phyloP scores from a whole-genome alignment of 2,888 invertebrate genomes.

The Serrognathus titanus region DNA sequence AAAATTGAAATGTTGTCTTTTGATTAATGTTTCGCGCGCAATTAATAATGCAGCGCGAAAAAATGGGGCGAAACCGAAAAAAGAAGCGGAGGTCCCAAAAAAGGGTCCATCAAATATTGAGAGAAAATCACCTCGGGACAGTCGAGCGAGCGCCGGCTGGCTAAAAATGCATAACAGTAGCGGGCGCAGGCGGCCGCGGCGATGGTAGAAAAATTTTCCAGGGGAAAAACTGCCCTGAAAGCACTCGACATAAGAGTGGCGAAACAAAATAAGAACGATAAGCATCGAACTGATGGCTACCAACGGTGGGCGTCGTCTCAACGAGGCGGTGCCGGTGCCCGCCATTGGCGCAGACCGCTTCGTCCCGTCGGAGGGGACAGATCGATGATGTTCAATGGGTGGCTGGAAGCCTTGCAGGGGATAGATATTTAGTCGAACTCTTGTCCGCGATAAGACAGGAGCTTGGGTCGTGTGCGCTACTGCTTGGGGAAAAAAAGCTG shows the following conservation, averaged over 20 bases:
- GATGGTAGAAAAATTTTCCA: conserved; percentile 6
- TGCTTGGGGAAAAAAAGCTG: neutral
- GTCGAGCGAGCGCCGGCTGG: neutral
- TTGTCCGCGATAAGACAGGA: conserved; percentile 10
- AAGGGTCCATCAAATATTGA: neutral
- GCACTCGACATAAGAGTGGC: conserved; percentile 11
- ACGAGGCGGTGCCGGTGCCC: conserved; percentile 32
- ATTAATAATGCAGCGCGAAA: no score
- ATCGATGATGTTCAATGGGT: conserved; percentile 43
- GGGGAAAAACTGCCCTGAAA: conserved; percentile 1
- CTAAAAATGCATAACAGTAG: neutral
- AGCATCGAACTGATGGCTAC: conserved; percentile 50
- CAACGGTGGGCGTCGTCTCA: conserved; percentile 41
- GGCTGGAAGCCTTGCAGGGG: conserved; percentile 29
- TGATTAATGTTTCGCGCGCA: no score
- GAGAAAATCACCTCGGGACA: neutral
- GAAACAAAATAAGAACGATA: conserved; percentile 35
- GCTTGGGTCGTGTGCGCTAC: neutral
- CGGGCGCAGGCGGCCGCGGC: neutral
- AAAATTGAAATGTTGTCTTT: no score
- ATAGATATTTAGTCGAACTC: conserved; percentile 23
- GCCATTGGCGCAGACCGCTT: conserved; percentile 33
- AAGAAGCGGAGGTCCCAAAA: no score
- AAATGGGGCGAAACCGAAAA: no score
- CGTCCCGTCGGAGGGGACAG: conserved; percentile 31